Conservation (phyloP, 2,888 invertebrate species). For the Aporophyla nigra region DNA sequence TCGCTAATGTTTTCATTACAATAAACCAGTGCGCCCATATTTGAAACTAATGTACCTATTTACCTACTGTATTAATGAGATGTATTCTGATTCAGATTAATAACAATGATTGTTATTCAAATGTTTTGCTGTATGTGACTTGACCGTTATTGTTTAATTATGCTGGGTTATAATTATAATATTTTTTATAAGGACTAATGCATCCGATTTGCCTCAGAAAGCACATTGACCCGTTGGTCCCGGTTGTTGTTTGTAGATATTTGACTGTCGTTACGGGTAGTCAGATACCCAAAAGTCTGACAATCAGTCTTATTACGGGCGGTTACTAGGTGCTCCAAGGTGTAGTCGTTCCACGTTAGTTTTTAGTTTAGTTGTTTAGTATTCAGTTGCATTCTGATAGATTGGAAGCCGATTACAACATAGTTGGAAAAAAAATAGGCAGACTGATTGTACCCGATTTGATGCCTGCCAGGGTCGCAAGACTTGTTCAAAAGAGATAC, state of each 20-base stretch:
- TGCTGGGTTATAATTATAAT: conserved; percentile 4
- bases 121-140: conserved; percentile 1
- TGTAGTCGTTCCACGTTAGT: no score
- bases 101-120: conserved; percentile 19
- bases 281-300: neutral
- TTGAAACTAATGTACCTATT: conserved; percentile 30
- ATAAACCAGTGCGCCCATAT: conserved; percentile 15
- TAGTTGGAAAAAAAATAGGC: neutral
- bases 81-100: conserved; percentile 14
- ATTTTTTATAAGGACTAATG: conserved; percentile 1
- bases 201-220: neutral
- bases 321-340: no score
- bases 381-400: neutral
- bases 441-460: neutral
- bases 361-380: no score
- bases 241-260: neutral
- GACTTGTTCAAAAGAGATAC: no score
- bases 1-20: conserved; percentile 38
- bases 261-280: neutral
- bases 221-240: neutral
- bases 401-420: neutral
- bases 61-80: conserved; percentile 6
- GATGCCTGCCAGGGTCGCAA: no score
- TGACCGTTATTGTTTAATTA: conserved; percentile 34
- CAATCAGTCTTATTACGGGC: neutral